Evolutionary conservation across 2,888 invertebrate genomes (phyloP).

Genomic region (Bibio marci): DNA sequence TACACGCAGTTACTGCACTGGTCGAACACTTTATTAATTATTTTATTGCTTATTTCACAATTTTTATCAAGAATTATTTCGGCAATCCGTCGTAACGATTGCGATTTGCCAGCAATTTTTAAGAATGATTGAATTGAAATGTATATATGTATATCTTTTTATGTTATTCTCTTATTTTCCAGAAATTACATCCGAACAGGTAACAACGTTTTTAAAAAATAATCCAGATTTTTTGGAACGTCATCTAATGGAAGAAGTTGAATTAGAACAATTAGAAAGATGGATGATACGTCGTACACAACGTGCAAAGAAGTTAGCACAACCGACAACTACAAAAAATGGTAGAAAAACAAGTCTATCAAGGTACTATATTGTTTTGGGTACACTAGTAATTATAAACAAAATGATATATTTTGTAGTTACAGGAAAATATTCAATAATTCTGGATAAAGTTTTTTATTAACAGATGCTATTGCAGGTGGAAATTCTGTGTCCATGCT

Average conservation of each 20-base stretch:
- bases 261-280: conserved; percentile 42
- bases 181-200: conserved; percentile 23
- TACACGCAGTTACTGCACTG: too few species aligned
- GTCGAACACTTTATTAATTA: too few species aligned
- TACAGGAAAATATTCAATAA: background rate
- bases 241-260: conserved; percentile 43
- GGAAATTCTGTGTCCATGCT: conserved; percentile 43
- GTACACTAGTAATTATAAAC: too few species aligned
- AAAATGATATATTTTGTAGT: conserved; percentile 8
- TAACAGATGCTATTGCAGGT: conserved; percentile 11
- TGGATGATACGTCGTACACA: conserved; percentile 44
- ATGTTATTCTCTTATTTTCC: background rate
- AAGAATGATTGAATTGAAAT: too few species aligned
- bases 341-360: conserved; percentile 37
- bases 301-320: conserved; percentile 27
- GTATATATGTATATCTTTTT: too few species aligned
- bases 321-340: conserved; percentile 15
- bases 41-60: too few species aligned
- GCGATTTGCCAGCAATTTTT: too few species aligned
- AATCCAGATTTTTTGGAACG: conserved; percentile 48
- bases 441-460: background rate
- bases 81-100: too few species aligned
- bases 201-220: conserved; percentile 35
- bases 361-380: conserved; percentile 13
- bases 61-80: too few species aligned